phyloP scores from a whole-genome alignment of 35 echinoderm and acorn worm species.

The Apostichopus japonicus region DNA sequence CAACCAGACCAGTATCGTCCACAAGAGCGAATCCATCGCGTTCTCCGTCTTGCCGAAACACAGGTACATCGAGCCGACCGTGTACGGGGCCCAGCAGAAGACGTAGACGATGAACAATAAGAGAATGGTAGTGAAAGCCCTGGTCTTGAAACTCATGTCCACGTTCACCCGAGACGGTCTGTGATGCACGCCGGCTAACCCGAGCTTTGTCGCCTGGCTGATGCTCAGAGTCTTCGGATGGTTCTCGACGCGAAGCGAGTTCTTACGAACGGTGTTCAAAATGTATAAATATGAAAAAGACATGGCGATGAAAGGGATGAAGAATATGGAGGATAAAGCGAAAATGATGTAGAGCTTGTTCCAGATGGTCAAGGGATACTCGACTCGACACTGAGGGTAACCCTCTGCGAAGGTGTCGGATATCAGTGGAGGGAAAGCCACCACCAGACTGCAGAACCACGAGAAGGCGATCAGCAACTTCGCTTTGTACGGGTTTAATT shows the following conservation, averaged over 20 bases:
- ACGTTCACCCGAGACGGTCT: slow-evolving; percentile 89
- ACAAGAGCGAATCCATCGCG: not conserved
- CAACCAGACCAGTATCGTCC: slow-evolving; percentile 82
- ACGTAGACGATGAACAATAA: slow-evolving; percentile 93
- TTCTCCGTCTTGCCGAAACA: slow-evolving; percentile 17
- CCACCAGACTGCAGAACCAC: slow-evolving; percentile 83
- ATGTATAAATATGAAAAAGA: slow-evolving; percentile 92
- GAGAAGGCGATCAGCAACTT: slow-evolving; percentile 87
- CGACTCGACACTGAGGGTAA: slow-evolving; percentile 72
- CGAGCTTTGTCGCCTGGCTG: slow-evolving; percentile 95
- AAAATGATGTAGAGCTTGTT: slow-evolving; percentile 75
- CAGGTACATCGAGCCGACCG: slow-evolving; percentile 61
- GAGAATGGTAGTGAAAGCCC: slow-evolving; percentile 97
- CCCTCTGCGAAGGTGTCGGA: slow-evolving; percentile 54
- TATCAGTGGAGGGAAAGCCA: slow-evolving; percentile 81
- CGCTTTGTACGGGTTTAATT: slow-evolving; percentile 84
- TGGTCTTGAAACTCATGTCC: slow-evolving; percentile 98
- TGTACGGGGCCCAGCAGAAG: slow-evolving; percentile 94
- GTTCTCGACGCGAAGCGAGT: slow-evolving; percentile 89
- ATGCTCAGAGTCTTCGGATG: slow-evolving; percentile 95
- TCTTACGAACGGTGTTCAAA: slow-evolving; percentile 90
- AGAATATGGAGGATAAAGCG: slow-evolving; percentile 73
- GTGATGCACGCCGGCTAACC: slow-evolving; percentile 70
- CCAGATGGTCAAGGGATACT: not conserved
- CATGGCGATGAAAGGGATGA: slow-evolving; percentile 85